These are phyloP conservation scores for Myrmecophaga tridactyla DNA, from an alignment of 2,113 vertebrate species.

Conservation along the genomic window DNA sequence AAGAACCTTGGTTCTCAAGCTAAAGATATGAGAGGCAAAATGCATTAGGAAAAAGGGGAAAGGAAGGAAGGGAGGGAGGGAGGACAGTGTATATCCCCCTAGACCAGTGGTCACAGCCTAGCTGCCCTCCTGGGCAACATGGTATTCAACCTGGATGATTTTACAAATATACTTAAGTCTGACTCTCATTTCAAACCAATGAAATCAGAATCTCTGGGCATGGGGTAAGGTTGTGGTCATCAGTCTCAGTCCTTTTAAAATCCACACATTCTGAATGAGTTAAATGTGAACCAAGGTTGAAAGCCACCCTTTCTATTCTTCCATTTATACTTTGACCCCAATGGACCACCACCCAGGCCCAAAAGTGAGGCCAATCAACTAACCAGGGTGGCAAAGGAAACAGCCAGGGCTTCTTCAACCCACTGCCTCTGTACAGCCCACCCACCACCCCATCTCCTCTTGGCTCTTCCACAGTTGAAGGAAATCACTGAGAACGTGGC, in stretches of 20 bases:
- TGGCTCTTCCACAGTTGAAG: background rate
- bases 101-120: background rate
- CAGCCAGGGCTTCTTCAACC: background rate
- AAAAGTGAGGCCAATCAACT: background rate
- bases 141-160: too few relatives aligned
- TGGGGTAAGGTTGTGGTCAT: accelerated
- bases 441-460: background rate
- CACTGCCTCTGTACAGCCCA: background rate
- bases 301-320: background rate
- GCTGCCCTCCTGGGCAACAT: background rate
- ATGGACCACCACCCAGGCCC: background rate
- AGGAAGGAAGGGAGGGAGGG: too few relatives aligned
- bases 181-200: background rate
- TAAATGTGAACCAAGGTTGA: background rate
- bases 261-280: background rate
- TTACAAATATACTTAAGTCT: background rate
- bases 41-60: background rate
- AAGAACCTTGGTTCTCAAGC: background rate
- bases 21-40: background rate
- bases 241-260: background rate
- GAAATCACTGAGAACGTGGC: background rate
- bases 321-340: background rate
- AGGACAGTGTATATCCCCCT: background rate
- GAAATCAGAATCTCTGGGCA: background rate
- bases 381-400: background rate